Evolutionary conservation across 2,888 invertebrate genomes (phyloP).

Genomic region (Apamea crenata): DNA sequence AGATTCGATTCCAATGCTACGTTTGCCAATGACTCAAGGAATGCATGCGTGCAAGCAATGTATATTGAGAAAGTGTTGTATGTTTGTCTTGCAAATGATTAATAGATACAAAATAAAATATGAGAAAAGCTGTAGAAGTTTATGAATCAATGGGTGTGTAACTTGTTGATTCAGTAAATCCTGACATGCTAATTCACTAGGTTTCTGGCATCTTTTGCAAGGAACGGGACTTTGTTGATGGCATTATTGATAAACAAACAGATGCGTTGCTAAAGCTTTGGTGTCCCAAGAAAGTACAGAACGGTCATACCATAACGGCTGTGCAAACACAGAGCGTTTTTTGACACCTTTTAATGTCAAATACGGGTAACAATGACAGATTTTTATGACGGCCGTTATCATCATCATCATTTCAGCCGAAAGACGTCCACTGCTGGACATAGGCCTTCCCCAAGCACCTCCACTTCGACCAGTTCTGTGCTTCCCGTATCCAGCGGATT

Average conservation of each 20-base stretch:
- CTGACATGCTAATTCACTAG: neutral
- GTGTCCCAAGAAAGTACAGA: too few species aligned
- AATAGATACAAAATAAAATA: neutral
- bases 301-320: neutral
- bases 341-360: too few species aligned
- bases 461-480: too few species aligned
- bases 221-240: neutral
- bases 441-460: too few species aligned
- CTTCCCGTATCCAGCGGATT: too few species aligned
- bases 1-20: conserved; percentile 31
- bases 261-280: neutral
- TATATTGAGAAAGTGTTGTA: conserved; percentile 11
- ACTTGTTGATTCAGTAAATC: neutral
- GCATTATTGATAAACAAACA: neutral
- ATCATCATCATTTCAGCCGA: too few species aligned
- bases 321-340: neutral
- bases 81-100: neutral
- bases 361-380: neutral
- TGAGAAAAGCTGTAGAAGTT: neutral
- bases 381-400: neutral
- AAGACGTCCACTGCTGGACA: too few species aligned
- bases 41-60: conserved; percentile 18
- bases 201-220: neutral
- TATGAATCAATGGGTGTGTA: neutral
- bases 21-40: conserved; percentile 36